These are phyloP conservation scores for Adelphocoris suturalis DNA, from an alignment of 2,888 invertebrate genomes.

Conservation along the genomic window DNA sequence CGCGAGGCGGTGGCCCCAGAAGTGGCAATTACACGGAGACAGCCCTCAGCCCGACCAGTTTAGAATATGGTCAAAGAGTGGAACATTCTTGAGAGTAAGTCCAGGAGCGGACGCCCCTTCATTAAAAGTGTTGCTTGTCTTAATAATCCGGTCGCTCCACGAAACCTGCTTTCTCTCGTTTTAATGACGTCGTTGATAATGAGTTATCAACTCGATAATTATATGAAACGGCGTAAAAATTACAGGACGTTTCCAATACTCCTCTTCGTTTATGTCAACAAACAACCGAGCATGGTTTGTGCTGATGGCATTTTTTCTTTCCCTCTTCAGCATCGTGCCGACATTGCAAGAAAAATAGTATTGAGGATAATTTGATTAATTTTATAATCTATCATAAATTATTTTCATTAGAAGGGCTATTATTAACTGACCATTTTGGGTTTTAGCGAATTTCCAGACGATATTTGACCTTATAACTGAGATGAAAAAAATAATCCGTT, in stretches of 20 bases:
- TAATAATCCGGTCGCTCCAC: not conserved
- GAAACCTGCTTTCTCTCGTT: constrained; percentile 22
- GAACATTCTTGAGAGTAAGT: constrained; percentile 24
- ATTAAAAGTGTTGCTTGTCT: constrained; percentile 40
- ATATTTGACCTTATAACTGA: too few relatives aligned
- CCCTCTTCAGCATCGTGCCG: too few relatives aligned
- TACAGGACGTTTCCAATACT: constrained; percentile 14
- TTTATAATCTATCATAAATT: too few relatives aligned
- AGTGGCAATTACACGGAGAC: constrained; percentile 50
- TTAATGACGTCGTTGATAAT: not conserved
- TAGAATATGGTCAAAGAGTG: constrained; percentile 46
- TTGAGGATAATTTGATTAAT: too few relatives aligned
- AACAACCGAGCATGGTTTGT: not conserved
- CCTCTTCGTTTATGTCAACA: not conserved
- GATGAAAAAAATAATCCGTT: too few relatives aligned
- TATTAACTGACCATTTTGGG: too few relatives aligned
- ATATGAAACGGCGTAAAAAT: not conserved
- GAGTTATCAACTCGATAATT: not conserved
- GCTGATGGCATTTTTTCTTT: too few relatives aligned
- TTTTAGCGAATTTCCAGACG: too few relatives aligned
- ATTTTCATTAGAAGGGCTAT: too few relatives aligned
- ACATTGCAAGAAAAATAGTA: too few relatives aligned
- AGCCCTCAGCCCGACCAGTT: not conserved
- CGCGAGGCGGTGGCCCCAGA: constrained; percentile 30
- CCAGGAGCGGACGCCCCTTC: constrained; percentile 24